These are phyloP conservation scores for Acleris literana DNA, from an alignment of 2,888 invertebrate species.

Conservation along the genomic window DNA sequence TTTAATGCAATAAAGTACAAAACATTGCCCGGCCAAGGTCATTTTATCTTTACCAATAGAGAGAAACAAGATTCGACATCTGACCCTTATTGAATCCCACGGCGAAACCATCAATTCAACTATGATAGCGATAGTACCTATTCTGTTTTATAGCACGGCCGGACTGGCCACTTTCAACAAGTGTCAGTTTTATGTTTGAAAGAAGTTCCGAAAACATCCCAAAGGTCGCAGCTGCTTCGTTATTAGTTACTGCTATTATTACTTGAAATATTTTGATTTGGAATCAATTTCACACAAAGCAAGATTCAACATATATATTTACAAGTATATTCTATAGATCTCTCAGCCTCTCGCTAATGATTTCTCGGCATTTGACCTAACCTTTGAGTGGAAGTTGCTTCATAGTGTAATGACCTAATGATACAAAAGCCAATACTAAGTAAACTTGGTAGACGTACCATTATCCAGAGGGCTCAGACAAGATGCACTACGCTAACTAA, in stretches of 20 bases:
- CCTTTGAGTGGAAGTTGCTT: slow-evolving; percentile 20
- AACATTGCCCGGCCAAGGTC: background rate
- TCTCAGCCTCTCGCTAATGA: slow-evolving; percentile 39
- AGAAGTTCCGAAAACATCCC: slow-evolving; percentile 44
- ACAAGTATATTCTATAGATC: background rate
- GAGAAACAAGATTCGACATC: slow-evolving; percentile 3
- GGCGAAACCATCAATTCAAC: slow-evolving; percentile 31
- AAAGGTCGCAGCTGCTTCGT: slow-evolving; percentile 36
- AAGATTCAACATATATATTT: no score
- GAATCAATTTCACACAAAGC: no score
- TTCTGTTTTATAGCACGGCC: slow-evolving; percentile 36
- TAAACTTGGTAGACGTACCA: background rate
- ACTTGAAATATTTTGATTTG: background rate
- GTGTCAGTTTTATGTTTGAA: slow-evolving; percentile 53
- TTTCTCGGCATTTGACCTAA: slow-evolving; percentile 54
- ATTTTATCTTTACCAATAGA: slow-evolving; percentile 3
- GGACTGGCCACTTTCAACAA: slow-evolving; percentile 51
- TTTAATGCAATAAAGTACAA: background rate
- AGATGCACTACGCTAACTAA: no score
- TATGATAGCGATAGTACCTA: slow-evolving; percentile 29
- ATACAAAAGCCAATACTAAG: slow-evolving; percentile 7
- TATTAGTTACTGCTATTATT: no score
- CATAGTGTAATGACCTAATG: slow-evolving; percentile 24
- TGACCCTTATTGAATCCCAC: slow-evolving; percentile 28
- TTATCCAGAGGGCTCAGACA: no score